A percentile compares a stretch with the other conserved stretches of the same genome.
phyloP scores from a whole-genome alignment of 1,140 invertebrate species.

The Ceratina australensis region DNA sequence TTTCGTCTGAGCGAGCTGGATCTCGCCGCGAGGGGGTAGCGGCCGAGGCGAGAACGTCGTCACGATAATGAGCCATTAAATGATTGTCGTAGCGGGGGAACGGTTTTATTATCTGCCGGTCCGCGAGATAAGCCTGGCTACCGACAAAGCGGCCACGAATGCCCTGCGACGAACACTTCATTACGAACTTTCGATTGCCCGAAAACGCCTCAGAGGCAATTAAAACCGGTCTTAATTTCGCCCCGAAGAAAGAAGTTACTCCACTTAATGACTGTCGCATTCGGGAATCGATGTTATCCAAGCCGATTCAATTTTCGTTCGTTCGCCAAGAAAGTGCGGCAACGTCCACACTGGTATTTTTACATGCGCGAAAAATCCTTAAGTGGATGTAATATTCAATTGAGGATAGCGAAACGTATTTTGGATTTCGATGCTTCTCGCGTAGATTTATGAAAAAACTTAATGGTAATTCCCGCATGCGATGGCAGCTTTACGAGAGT shows the following conservation, averaged over 20 bases:
- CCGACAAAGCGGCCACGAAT: slow-evolving; percentile 48
- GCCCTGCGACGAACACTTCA: slow-evolving; percentile 59
- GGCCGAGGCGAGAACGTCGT: slow-evolving; percentile 45
- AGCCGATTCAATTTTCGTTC: not conserved
- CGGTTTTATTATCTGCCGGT: slow-evolving; percentile 61
- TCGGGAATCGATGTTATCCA: slow-evolving; percentile 18
- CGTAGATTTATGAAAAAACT: too few relatives aligned
- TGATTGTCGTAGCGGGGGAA: slow-evolving; percentile 59
- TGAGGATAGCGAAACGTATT: not conserved
- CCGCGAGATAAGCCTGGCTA: slow-evolving; percentile 48
- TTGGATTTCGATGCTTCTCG: not conserved
- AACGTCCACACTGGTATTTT: not conserved
- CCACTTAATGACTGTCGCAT: slow-evolving; percentile 32
- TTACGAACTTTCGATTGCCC: slow-evolving; percentile 62
- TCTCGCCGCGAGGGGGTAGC: not conserved
- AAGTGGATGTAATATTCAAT: not conserved
- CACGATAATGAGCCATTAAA: slow-evolving; percentile 67
- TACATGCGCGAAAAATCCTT: not conserved
- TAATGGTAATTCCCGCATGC: too few relatives aligned
- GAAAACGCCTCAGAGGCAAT: slow-evolving; percentile 53
- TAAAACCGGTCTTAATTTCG: slow-evolving; percentile 56
- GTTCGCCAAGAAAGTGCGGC: not conserved
- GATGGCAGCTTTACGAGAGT: not conserved
- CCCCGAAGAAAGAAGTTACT: slow-evolving; percentile 25
- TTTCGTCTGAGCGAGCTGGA: slow-evolving; percentile 19